Evolutionary conservation across 2,113 vertebrate species (phyloP).

Genomic region (Edolisoma coerulescens): DNA sequence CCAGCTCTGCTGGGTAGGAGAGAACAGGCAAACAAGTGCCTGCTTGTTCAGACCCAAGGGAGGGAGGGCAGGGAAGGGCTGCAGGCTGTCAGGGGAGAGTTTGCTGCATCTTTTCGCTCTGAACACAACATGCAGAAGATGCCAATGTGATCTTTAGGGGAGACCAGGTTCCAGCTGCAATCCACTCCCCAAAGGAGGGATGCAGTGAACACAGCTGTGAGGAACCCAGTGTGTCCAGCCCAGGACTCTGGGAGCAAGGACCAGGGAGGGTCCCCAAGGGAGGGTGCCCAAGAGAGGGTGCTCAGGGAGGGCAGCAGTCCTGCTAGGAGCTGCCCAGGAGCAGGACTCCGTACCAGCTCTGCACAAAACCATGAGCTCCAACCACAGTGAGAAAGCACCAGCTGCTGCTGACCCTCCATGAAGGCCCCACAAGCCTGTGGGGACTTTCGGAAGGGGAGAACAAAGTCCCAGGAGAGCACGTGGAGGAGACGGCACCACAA

Average conservation of each 20-base stretch:
- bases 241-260: neutral
- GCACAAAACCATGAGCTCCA: fast-evolving
- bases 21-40: neutral
- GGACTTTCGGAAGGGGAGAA: neutral
- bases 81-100: neutral
- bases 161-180: neutral
- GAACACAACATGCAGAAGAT: neutral
- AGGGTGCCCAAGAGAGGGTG: neutral
- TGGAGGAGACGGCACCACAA: neutral
- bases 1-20: neutral
- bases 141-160: neutral
- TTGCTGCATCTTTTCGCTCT: neutral
- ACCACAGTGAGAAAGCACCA: neutral
- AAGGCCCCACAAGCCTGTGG: neutral
- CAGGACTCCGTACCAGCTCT: neutral
- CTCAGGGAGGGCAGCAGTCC: neutral
- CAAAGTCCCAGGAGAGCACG: neutral
- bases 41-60: neutral
- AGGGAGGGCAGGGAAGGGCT: neutral
- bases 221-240: neutral
- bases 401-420: neutral
- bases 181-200: neutral
- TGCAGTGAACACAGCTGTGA: neutral
- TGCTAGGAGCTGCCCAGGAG: neutral
- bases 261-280: too few relatives aligned